A percentile compares a stretch with the other conserved stretches of the same genome.
Evolutionary conservation across 2,888 invertebrate genomes (phyloP).

Genomic region (Gasteruption jaculator): DNA sequence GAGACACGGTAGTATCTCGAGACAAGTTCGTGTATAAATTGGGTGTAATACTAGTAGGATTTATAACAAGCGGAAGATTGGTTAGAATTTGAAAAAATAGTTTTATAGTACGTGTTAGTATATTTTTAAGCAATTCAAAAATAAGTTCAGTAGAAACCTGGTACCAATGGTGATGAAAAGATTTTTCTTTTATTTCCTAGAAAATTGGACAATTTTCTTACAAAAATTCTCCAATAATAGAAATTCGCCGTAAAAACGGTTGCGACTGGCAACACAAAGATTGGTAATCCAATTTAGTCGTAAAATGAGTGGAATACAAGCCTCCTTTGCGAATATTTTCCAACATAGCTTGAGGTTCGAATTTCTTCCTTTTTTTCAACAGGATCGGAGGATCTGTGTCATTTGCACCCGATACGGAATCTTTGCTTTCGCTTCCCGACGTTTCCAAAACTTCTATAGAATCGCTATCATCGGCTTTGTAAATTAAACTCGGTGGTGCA

Average conservation of each 20-base stretch:
- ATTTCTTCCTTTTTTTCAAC: constrained; percentile 54
- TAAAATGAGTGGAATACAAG: constrained; percentile 60
- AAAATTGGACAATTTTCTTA: constrained; percentile 21
- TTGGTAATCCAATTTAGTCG: constrained; percentile 62
- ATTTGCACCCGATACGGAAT: constrained; percentile 26
- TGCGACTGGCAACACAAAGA: constrained; percentile 76
- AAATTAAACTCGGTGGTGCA: constrained; percentile 36
- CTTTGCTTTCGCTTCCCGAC: constrained; percentile 29
- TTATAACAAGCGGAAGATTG: too few species aligned
- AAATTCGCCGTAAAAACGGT: constrained; percentile 73
- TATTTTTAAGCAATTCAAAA: too few species aligned
- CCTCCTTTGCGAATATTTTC: constrained; percentile 65
- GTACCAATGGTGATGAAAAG: too few species aligned
- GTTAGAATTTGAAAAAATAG: too few species aligned
- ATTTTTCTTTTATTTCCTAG: too few species aligned
- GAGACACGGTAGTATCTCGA: too few species aligned
- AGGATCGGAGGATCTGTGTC: constrained; percentile 43
- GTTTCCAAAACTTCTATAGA: constrained; percentile 41
- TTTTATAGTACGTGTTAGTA: too few species aligned
- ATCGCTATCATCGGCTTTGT: constrained; percentile 47
- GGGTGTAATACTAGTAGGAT: too few species aligned
- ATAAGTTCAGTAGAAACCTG: too few species aligned
- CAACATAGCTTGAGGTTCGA: constrained; percentile 69
- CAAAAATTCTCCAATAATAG: constrained; percentile 76
- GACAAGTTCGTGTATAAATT: too few species aligned